Base-by-base conservation (phyloP, 2,113 vertebrate genomes). In the Morone chrysops region DNA sequence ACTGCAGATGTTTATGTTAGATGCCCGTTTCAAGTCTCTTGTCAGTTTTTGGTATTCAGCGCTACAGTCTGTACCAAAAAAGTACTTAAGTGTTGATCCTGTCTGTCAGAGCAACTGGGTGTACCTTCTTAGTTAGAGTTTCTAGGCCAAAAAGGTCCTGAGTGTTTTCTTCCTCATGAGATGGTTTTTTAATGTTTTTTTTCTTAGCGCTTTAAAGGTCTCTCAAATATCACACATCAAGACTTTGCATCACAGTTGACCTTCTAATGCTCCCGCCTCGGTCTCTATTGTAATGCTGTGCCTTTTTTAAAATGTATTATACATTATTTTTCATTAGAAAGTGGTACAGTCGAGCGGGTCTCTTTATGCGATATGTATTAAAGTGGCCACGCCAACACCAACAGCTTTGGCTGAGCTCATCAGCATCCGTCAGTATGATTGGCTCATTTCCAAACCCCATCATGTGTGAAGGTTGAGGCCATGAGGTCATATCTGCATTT, bases 401-500 rank as follows among this genome's bases (percentile, higher is more conserved):
- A 76, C 70, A 83, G 90, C 80, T 89, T 78, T 45, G 80, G 60
- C 83, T 59, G 54, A 90, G 78, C 74, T 86, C 83, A 87, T 92
- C 89, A 87, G 81, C 87, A 81, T 91, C 89, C 68, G 59, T 92
- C 89, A 92, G 80, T 74, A 38, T 84, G 92, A 93, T 89, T 92
- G 92, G 89, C 88, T 92, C 87, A 88, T 93, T 93, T 94, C 86
- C 89, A 91, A 87, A 90, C 31, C 71, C 69, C 80, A 20, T 88
- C 87, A 92, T 90, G 92, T 92, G 92, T 92, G 90, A 94, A 93
- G 93, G 92, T 92, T 83, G 83, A 80, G 90, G 83, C 87, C 87
- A 77, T 9, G 78, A 89, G 90, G 92, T 93, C 90, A 87, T 31
- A n/a, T 66, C 77, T 57, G 77, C 79, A 82, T 89, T 87, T 85